Base-by-base conservation (phyloP, 2,113 vertebrate species). In the Neoarius graeffei region DNA sequence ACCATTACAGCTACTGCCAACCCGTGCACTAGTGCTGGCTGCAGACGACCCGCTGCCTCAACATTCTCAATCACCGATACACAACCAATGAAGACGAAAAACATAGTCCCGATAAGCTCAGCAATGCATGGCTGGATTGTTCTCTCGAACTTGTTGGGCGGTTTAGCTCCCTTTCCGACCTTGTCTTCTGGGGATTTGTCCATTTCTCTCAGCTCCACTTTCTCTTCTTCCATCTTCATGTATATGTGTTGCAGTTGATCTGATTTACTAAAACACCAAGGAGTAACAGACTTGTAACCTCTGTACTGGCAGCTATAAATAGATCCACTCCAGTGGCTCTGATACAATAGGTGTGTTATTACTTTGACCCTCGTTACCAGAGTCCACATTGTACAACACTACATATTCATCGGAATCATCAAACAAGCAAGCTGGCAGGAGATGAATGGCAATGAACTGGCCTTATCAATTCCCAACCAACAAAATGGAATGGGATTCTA, bases 31-130 rank as follows among this genome's bases (percentile, higher is more conserved):
- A 96, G 91, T 1, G 95, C 95, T 0, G 95, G 95, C 92, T 95
- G 94, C 85, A 95, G 66, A 23, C 94, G 92, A 1, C 95, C 95
- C 0, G 92, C 91, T 1, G 92, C 85, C 0, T 94, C 93, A 23
- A 94, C 92, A 15, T 95, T 94, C 90, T 95, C 95, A 3, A 96
- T 95, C 50, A 96, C 95, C 0, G 95, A 96, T 81, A 95, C 94
- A 2, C 94, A 95, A 42, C 95, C 94, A 0, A 95, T 90, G 89
- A 96, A 96, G n/a, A 95, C 94, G 15, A 96, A 96, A 91, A 95
- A 95, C 89, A 90, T 93, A 15, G 94, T 95, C 9, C 95, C 95
- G 23, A 96, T 74, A 0, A 94, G 27, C 90, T 96, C 95, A 0
- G 92, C 95, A 62, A 94, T 71, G 88, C 94, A 95, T 7, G 95